Percentiles rank a stretch among this genome's conserved stretches.
phyloP scores from a whole-genome alignment of 2,888 invertebrate species.

The Heliconius ethilla region DNA sequence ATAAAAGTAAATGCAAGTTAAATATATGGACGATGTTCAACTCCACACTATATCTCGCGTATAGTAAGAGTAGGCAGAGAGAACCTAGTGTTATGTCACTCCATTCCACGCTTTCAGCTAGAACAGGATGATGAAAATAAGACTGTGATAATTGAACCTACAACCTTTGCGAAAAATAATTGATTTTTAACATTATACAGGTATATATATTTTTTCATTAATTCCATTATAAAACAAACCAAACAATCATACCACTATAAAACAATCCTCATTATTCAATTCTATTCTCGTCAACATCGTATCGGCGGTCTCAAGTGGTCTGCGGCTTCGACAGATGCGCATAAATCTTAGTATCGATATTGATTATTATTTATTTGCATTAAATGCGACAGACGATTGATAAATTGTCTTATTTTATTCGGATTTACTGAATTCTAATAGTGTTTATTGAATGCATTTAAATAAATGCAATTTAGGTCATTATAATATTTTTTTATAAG shows the following conservation, averaged over 20 bases:
- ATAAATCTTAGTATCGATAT: conserved; percentile 19
- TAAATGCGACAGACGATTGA: not conserved
- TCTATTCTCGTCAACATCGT: not conserved
- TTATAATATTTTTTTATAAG: not conserved
- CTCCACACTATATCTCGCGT: too few species aligned
- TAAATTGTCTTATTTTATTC: not conserved
- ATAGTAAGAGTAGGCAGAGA: too few species aligned
- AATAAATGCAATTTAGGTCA: not conserved
- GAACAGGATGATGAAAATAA: too few species aligned
- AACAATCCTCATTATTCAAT: not conserved
- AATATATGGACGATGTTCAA: too few species aligned
- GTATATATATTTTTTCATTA: not conserved
- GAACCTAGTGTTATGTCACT: too few species aligned
- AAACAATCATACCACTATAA: not conserved
- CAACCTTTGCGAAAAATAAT: too few species aligned
- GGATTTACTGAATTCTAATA: not conserved
- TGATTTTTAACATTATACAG: too few species aligned
- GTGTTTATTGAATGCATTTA: not conserved
- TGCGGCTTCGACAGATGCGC: conserved; percentile 16
- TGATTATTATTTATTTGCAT: conserved; percentile 4
- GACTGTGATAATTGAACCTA: too few species aligned
- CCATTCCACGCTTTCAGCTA: too few species aligned
- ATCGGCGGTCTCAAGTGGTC: conserved; percentile 16
- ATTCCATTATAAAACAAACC: not conserved
- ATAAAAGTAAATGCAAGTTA: too few species aligned